Conservation (phyloP, 2,888 invertebrate genomes). For the Conus canariensis region DNA sequence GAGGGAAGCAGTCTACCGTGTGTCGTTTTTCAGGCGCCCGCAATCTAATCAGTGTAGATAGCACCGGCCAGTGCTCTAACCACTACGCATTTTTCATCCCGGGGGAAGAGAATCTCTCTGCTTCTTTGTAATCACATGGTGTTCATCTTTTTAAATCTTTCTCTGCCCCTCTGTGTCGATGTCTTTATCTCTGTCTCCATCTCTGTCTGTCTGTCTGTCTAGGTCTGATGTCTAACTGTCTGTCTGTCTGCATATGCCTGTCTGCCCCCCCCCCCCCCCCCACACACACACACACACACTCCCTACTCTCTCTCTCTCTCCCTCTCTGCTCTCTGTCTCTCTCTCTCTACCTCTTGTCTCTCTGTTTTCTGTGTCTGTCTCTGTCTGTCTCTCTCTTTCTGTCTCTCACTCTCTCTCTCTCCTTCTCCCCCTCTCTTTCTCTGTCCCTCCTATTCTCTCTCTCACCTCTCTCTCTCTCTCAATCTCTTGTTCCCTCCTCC, state of each 20-base stretch:
- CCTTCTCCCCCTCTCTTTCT: not conserved
- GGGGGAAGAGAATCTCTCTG: not conserved
- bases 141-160: too few species aligned
- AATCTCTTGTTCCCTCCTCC: not conserved
- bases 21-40: constrained; percentile 35
- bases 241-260: not conserved
- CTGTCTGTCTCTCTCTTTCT: not conserved
- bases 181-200: constrained; percentile 11
- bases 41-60: constrained; percentile 39
- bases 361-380: not conserved
- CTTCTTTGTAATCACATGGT: too few species aligned
- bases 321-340: not conserved
- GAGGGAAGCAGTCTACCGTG: not conserved
- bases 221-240: not conserved
- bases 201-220: not conserved
- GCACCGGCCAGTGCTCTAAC: not conserved
- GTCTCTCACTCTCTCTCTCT: not conserved
- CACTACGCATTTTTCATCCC: constrained; percentile 11
- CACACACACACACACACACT: too few species aligned
- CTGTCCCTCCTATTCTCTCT: not conserved
- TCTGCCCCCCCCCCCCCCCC: not conserved
- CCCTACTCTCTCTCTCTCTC: too few species aligned
- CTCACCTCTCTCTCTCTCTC: not conserved
- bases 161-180: not conserved
- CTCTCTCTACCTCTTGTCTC: not conserved